phyloP scores from a whole-genome alignment of 2,888 invertebrate species.

The Drosophila gaucha region DNA sequence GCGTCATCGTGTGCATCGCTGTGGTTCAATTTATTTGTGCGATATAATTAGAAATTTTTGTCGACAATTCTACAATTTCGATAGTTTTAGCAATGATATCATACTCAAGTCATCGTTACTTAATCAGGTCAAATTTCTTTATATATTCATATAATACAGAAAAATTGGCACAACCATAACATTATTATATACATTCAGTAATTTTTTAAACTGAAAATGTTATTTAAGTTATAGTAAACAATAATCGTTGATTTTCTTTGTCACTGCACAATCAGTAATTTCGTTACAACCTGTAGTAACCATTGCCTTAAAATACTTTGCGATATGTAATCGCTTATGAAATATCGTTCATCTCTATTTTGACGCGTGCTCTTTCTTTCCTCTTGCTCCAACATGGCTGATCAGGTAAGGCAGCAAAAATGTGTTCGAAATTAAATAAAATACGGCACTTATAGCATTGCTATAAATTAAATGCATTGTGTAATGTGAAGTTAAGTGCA shows the following conservation, averaged over 20 bases:
- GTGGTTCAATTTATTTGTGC: not conserved
- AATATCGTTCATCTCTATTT: constrained; percentile 44
- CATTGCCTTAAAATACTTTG: constrained; percentile 6
- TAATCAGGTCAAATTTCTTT: not conserved
- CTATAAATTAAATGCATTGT: constrained; percentile 14
- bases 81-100: not conserved
- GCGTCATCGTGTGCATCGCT: not conserved
- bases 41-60: not conserved
- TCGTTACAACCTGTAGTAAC: not conserved
- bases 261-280: not conserved
- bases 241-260: not conserved
- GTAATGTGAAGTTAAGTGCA: constrained; percentile 18
- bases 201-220: too few relatives aligned
- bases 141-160: not conserved
- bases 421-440: constrained; percentile 49
- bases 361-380: constrained; percentile 80
- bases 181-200: not conserved
- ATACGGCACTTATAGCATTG: constrained; percentile 19
- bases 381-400: constrained; percentile 90
- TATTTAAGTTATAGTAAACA: too few relatives aligned
- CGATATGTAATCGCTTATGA: constrained; percentile 23
- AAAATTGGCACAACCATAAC: not conserved
- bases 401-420: constrained; percentile 88
- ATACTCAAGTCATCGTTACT: not conserved
- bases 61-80: not conserved